Evolutionary conservation across 2,888 invertebrate species (phyloP).

Genomic region (Spilarctia lutea): DNA sequence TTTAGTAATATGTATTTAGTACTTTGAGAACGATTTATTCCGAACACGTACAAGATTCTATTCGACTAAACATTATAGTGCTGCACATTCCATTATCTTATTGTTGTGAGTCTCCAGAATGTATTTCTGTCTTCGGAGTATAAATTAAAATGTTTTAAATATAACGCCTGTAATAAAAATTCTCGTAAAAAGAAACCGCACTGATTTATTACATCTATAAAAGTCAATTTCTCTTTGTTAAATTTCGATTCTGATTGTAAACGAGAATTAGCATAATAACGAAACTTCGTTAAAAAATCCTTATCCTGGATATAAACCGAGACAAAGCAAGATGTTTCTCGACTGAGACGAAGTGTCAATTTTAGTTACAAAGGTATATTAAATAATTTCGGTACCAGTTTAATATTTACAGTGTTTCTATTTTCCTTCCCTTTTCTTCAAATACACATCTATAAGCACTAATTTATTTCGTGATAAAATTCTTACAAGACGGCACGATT

Average conservation of each 20-base stretch:
- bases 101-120: background rate
- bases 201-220: background rate
- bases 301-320: background rate
- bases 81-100: background rate
- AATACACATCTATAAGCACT: background rate
- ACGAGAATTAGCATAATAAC: background rate
- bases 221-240: background rate
- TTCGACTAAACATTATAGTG: background rate
- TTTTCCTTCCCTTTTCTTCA: background rate
- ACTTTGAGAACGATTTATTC: background rate
- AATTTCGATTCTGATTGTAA: background rate
- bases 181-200: conserved; percentile 7
- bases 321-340: background rate
- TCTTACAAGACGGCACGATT: no score
- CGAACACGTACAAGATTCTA: background rate
- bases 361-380: background rate
- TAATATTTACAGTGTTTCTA: background rate
- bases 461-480: background rate
- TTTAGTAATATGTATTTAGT: no score
- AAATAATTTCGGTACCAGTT: background rate
- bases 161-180: background rate
- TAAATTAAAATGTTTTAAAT: background rate
- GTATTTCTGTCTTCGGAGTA: background rate
- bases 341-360: background rate
- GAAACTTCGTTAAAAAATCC: background rate